Conservation (phyloP, 2,797 vertebrate genomes). For the Sphenopsis melanotis region DNA sequence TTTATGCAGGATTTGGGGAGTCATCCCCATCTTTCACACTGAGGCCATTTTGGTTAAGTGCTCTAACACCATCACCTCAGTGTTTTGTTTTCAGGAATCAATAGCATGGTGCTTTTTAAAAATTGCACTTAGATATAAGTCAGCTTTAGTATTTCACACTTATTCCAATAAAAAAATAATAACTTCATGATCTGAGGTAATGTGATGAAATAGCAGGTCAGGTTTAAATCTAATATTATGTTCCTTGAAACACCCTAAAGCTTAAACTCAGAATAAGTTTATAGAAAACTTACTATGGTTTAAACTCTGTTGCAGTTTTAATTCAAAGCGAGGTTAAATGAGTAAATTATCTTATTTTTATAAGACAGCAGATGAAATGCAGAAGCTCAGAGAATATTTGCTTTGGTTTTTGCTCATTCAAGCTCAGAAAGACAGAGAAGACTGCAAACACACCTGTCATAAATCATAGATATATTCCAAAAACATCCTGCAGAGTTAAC, state of each 20-base stretch:
- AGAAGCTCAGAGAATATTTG: neutral
- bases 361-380: neutral
- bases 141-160: neutral
- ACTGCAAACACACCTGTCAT: neutral
- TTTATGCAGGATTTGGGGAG: neutral
- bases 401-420: neutral
- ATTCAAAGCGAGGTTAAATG: neutral
- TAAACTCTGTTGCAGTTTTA: neutral
- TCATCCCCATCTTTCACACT: neutral
- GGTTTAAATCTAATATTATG: neutral
- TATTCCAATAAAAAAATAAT: neutral
- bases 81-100: neutral
- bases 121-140: neutral
- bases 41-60: neutral
- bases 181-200: neutral
- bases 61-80: neutral
- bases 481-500: neutral
- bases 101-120: neutral
- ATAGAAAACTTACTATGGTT: neutral
- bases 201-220: neutral
- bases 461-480: neutral
- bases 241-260: neutral
- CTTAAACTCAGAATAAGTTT: neutral
- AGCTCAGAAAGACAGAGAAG: neutral
- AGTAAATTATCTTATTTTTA: neutral